A percentile compares a stretch with the other conserved stretches of the same genome.
Conservation (phyloP, 1,140 invertebrate species). For the Drosophila asahinai region DNA sequence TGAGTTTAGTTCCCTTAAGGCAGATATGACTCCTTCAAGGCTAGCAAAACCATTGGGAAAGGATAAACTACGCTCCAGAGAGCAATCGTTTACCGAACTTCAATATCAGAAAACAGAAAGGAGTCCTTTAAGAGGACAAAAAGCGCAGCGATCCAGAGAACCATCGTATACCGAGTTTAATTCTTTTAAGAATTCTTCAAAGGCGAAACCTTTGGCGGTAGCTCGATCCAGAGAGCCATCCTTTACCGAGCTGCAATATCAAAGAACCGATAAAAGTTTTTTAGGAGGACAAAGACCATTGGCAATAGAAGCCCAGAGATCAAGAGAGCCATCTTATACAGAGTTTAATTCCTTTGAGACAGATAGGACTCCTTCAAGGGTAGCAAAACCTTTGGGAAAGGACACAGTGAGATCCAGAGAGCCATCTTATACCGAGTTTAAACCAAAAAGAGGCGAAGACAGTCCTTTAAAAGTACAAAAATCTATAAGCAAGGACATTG, state of each 20-base stretch:
- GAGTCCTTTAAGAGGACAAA: not conserved
- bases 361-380: not conserved
- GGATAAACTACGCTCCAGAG: not conserved
- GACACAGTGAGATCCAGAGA: not conserved
- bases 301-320: not conserved
- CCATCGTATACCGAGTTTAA: not conserved
- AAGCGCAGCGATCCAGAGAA: not conserved
- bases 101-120: not conserved
- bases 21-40: not conserved
- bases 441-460: not conserved
- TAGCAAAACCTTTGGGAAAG: not conserved
- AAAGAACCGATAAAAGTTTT: not conserved
- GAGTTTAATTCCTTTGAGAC: not conserved
- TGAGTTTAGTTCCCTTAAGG: not conserved
- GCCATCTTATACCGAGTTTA: not conserved
- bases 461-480: not conserved
- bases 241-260: not conserved
- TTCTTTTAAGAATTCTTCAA: not conserved
- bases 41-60: not conserved
- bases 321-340: not conserved
- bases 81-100: constrained; percentile 1
- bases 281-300: not conserved
- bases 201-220: not conserved
- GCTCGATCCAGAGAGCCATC: constrained; percentile 3
- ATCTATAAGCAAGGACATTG: not conserved